These are phyloP conservation scores for Parotocinclus haroldoi DNA, from an alignment of 2,797 vertebrate genomes.

Conservation along the genomic window DNA sequence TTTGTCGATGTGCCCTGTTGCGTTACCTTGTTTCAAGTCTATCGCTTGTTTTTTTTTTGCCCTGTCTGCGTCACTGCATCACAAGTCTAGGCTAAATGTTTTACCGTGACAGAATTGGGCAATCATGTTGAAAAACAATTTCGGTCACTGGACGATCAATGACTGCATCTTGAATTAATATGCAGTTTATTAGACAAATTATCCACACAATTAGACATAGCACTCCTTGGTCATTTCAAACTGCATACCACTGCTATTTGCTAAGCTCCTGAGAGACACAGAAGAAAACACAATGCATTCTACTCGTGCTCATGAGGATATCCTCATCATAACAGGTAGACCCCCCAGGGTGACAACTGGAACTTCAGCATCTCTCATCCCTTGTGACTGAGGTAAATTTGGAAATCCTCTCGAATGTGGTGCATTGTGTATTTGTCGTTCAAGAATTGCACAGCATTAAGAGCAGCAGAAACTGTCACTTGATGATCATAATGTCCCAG, in stretches of 20 bases:
- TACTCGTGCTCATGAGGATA: slow-evolving; percentile 24
- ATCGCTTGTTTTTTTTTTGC: too few species aligned
- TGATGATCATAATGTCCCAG: slow-evolving; percentile 16
- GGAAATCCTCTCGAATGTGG: slow-evolving; percentile 5
- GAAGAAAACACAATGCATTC: slow-evolving; percentile 12
- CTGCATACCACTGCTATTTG: background rate
- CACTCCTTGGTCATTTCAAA: background rate
- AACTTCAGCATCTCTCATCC: slow-evolving; percentile 8
- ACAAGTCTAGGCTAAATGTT: too few species aligned
- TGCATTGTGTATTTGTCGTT: background rate
- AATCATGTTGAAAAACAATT: too few species aligned
- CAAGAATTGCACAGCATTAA: background rate
- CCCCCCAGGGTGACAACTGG: slow-evolving; percentile 31
- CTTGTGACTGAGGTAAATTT: slow-evolving; percentile 3
- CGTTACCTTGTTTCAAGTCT: too few species aligned
- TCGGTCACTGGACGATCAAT: too few species aligned
- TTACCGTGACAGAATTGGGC: too few species aligned
- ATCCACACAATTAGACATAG: too few species aligned
- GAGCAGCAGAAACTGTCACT: background rate
- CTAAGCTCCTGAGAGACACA: background rate
- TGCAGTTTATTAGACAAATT: too few species aligned
- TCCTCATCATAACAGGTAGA: slow-evolving; percentile 17
- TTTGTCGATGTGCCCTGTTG: too few species aligned
- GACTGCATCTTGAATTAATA: too few species aligned
- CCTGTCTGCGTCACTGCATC: too few species aligned